Evolutionary conservation across 2,888 invertebrate genomes (phyloP).

Genomic region (Hirtodrosophila trivittata): DNA sequence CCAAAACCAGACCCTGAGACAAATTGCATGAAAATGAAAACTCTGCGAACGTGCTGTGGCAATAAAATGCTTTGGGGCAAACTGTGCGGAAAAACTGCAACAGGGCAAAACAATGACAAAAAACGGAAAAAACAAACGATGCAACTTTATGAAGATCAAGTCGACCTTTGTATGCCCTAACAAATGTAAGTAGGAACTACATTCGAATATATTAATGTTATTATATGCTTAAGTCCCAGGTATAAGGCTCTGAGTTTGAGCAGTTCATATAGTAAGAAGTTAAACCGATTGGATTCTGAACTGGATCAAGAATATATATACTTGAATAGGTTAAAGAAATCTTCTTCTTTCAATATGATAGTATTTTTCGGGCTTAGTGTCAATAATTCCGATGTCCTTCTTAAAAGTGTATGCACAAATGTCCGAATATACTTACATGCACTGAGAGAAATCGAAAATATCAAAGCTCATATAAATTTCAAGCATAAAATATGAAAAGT

Average conservation of each 20-base stretch:
- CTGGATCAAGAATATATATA: too few relatives aligned
- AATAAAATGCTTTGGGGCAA: constrained; percentile 70
- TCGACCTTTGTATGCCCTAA: constrained; percentile 32
- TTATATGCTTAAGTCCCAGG: too few relatives aligned
- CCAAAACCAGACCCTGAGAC: constrained; percentile 35
- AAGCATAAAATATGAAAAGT: too few relatives aligned
- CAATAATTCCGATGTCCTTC: background rate
- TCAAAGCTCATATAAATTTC: background rate
- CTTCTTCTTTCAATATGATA: too few relatives aligned
- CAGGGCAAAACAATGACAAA: constrained; percentile 61
- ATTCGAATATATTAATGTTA: too few relatives aligned
- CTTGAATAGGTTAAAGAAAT: too few relatives aligned
- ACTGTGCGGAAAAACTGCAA: constrained; percentile 68
- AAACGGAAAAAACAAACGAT: constrained; percentile 18
- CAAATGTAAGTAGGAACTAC: background rate
- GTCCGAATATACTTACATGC: background rate
- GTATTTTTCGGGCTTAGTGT: too few relatives aligned
- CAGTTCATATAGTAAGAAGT: too few relatives aligned
- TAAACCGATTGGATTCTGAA: too few relatives aligned
- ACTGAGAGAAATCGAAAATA: constrained; percentile 3
- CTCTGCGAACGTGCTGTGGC: constrained; percentile 53
- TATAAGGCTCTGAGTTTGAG: too few relatives aligned
- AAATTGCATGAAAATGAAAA: constrained; percentile 70
- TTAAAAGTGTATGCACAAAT: constrained; percentile 11
- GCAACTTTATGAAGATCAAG: constrained; percentile 2